These are phyloP conservation scores for Phthorimaea operculella DNA, from an alignment of 1,140 invertebrate species.

Conservation along the genomic window DNA sequence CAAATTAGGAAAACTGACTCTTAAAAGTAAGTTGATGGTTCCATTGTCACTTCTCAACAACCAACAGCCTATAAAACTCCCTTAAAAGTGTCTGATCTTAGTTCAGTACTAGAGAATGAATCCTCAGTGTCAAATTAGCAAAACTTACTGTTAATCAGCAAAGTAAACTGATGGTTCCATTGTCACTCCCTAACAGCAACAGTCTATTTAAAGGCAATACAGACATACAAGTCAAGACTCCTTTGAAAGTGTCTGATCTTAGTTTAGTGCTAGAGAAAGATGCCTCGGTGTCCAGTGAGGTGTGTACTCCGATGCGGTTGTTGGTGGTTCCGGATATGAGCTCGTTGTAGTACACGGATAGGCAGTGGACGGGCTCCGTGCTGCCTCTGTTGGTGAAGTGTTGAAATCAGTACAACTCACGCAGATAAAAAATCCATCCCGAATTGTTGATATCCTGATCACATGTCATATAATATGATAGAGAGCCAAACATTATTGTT, in stretches of 20 bases:
- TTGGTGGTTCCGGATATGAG: conserved; percentile 86
- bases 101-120: conserved; percentile 84
- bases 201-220: conserved; percentile 90
- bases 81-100: conserved; percentile 90
- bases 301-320: conserved; percentile 91
- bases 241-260: conserved; percentile 89
- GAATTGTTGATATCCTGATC: no score
- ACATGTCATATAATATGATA: no score
- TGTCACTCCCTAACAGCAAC: conserved; percentile 90
- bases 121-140: conserved; percentile 67
- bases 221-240: conserved; percentile 88
- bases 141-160: conserved; percentile 70
- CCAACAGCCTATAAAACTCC: conserved; percentile 89
- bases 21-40: conserved; percentile 82
- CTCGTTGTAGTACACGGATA: conserved; percentile 79
- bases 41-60: conserved; percentile 93
- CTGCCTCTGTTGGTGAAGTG: conserved; percentile 70
- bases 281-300: conserved; percentile 76
- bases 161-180: conserved; percentile 85
- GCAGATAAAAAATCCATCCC: no score
- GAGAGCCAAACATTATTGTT: no score
- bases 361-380: conserved; percentile 90
- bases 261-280: conserved; percentile 87
- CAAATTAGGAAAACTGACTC: no score
- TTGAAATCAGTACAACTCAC: no score